phyloP scores from a whole-genome alignment of 2,888 invertebrate species.

The Coelinius sp. region DNA sequence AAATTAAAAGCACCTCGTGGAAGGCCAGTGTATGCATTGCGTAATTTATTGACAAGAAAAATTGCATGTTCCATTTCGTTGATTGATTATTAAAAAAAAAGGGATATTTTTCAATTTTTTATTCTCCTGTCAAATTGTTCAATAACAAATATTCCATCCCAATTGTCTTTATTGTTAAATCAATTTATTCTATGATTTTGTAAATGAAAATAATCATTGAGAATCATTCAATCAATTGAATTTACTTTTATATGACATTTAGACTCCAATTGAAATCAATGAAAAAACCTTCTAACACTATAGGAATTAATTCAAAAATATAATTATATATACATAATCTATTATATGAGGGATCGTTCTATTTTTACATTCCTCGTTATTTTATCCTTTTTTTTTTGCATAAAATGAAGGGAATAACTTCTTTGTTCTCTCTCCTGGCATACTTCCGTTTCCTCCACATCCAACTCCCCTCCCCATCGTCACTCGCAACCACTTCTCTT shows the following conservation, averaged over 20 bases:
- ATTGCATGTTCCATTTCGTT: background rate
- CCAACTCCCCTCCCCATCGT: background rate
- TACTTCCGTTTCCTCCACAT: conserved; percentile 37
- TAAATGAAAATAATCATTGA: no score
- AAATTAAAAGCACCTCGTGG: conserved; percentile 58
- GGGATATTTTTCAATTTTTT: background rate
- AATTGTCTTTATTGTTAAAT: no score
- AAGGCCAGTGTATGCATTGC: conserved; percentile 32
- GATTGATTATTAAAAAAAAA: background rate
- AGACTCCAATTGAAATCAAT: background rate
- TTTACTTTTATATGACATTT: no score
- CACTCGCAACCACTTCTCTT: conserved; percentile 22
- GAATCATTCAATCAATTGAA: background rate
- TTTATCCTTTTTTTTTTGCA: conserved; percentile 1
- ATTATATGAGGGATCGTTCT: conserved; percentile 7
- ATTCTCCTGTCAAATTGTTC: background rate
- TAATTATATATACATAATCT: background rate
- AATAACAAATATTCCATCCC: no score
- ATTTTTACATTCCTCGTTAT: conserved; percentile 40
- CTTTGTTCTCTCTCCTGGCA: conserved; percentile 37
- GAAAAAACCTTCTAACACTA: no score
- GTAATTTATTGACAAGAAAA: conserved; percentile 23
- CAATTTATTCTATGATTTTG: no score
- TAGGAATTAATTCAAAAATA: no score
- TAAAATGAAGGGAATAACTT: conserved; percentile 7